Evolutionary conservation across 2,888 invertebrate genomes (phyloP).

Genomic region (Drosophila prostipennis): DNA sequence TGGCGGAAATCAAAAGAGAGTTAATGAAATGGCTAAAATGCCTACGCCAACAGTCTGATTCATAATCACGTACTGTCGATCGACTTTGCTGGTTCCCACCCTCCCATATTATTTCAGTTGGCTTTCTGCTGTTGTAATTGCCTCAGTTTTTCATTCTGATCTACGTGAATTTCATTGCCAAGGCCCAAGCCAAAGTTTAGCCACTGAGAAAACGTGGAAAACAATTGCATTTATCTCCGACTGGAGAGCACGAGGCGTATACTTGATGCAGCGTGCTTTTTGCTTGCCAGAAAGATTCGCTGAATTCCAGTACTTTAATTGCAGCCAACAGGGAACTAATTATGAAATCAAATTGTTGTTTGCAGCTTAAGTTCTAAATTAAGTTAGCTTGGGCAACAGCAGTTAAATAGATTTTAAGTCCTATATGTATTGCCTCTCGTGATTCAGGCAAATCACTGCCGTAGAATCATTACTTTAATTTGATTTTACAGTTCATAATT

Average conservation of each 20-base stretch:
- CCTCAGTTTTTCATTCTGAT: slow-evolving; percentile 29
- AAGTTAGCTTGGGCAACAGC: slow-evolving; percentile 1
- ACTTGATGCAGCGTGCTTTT: slow-evolving; percentile 19
- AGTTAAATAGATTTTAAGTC: background rate
- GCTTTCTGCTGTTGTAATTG: slow-evolving; percentile 31
- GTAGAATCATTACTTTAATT: slow-evolving; percentile 13
- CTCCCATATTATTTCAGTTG: slow-evolving; percentile 17
- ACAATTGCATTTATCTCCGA: slow-evolving; percentile 33
- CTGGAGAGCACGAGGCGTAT: slow-evolving; percentile 21
- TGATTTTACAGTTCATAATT: slow-evolving; percentile 7
- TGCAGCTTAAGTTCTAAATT: background rate
- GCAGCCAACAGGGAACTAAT: slow-evolving; percentile 18
- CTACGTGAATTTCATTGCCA: slow-evolving; percentile 52
- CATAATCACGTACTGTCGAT: slow-evolving; percentile 54
- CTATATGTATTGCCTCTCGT: slow-evolving; percentile 1
- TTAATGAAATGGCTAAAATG: background rate
- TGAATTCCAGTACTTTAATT: slow-evolving; percentile 33
- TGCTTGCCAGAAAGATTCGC: slow-evolving; percentile 23
- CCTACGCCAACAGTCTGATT: slow-evolving; percentile 25
- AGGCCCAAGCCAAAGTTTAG: slow-evolving; percentile 32
- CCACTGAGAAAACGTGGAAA: slow-evolving; percentile 51
- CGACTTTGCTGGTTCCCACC: slow-evolving; percentile 8
- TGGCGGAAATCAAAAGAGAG: slow-evolving; percentile 3
- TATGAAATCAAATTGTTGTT: slow-evolving; percentile 13
- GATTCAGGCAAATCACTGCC: slow-evolving; percentile 3